Evolutionary conservation across 2,797 vertebrate species (phyloP), one percentile per base, ranked within the genome.

Genomic region (Mastacembelus armatus): DNA sequence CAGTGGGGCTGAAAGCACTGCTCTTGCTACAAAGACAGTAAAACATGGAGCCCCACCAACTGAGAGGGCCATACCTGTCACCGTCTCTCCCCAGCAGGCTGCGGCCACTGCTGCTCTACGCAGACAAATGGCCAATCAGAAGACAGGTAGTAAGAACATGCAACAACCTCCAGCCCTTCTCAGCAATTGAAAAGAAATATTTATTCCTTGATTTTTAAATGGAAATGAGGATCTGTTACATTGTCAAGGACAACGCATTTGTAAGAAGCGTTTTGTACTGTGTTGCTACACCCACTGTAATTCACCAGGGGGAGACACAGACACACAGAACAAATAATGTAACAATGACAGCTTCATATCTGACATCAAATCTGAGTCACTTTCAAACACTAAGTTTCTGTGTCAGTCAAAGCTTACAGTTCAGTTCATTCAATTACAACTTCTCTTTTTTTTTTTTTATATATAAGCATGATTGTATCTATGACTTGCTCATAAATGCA

Each of bases 11-110:
- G 97, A 99, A 21, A 97, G 95, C 87, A 97, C 97, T 0, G 94
- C 96, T 71, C 92, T 98, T 5, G 96, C 95, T 27, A 98, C 97
- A 5, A 98, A 98, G 89, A 98, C 96, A 0, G 97, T 99, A 57
- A 99, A 97, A 66, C 97, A 98, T 0, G 95, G 96, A 1, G 95
- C 96, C 0, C 96, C 96, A 4, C 91, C 91, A 4, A 30, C 62
- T 0, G 94, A 94, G 76, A 93, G 83, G 77, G 38, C 63, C 39
- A 68, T 92, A 10, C 89, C 95, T 5, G 92, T 94, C 66, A 80
- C 92, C 8, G 77, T 96, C 27, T 89, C 96, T 0, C 96, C 97
- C n/a, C 92, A 97, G 2, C 95, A 97, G 66, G 97, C 97, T 1
- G 97, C 97, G 12, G 96, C 91, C 0, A 93, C 88, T 0, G 97